Base-by-base conservation (phyloP, 2,113 vertebrate genomes). In the Cebus imitator region DNA sequence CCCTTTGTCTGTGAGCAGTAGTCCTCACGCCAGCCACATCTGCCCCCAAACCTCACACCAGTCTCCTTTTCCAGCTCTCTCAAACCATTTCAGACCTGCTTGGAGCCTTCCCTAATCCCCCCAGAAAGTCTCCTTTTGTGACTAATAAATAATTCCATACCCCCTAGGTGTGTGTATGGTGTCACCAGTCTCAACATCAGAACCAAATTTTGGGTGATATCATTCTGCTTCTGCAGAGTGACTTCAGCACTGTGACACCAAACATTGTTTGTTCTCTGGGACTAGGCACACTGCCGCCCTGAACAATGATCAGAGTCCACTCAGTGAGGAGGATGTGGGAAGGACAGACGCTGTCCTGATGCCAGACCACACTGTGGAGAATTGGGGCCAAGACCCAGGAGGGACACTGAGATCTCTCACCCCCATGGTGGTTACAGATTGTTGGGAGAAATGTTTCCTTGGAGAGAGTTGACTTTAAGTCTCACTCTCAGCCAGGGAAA, bases 301-400 rank as follows among this genome's bases (percentile, higher is more conserved):
- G 35, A 21, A 76, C 11, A 48, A 13, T 16, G 16, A 43, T 21
- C 14, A 17, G 68, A 48, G 30, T 64, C 50, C 17, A 30, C 35
- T n/a, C 1, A 14, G 9, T 76, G 70, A 35, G 17, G 50, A 20
- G n/a, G 27, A 16, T 12, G 21, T 25, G 3, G 30, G 30, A 61
- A n/a, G 57, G 32, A 10, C 5, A 32, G n/a, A 6, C 9, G 6
- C 3, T 23, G 16, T 9, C 3, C 8, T 48, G 13, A 13, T 10
- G 12, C 23, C 17, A 58, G 57, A 30, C 13, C 78, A 37, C 68
- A 12, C 1, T 21, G 11, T n/a, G 8, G 21, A 73, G 50, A 79
- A 16, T 0, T 16, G 17, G 32, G 35, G 18, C 21, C 37, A 23
- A 27, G 23, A 50, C 21, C 40, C 50, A 6, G 16, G n/a, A 48